Base-by-base conservation (phyloP, 2,113 vertebrate species). In the Diadophis punctatus region DNA sequence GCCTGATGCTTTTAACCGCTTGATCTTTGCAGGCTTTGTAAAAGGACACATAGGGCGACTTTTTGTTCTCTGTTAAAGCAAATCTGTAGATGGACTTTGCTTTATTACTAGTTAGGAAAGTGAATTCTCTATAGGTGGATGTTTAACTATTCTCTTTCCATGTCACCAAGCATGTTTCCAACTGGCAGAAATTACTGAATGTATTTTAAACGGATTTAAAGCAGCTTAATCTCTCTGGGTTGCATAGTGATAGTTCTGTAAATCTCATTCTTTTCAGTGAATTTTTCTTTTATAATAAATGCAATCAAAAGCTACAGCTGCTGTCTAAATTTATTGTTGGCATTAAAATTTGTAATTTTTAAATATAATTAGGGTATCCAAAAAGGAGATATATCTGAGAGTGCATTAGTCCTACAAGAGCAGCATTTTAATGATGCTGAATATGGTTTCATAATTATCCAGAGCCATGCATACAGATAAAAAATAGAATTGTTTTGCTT, bases 401-500 rank as follows among this genome's bases (percentile, higher is more conserved):
- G 11, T 52, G 52, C 46, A 87, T 22, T 60, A 86, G 58, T 51
- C 3, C 30, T 52, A 74, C n/a, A 88, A 74, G 53, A 23, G 23
- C 51, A 88, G 25, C 12, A 80, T 92, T 88, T 43, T 80, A 92
- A 74, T 30, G 18, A 92, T n/a, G 30, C 6, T 46, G 86, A 80
- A 88, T 88, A 74, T 74, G 60, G 22, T 88, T 92, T 55, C 25
- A 74, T 92, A 80, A 88, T 87, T 88, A 92, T 92, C 34, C 60
- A 92, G 51, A 39, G 39, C 3, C 51, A 55, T 80, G 60, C 27
- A 80, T 88, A 14, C 34, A 80, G 87, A 53, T 89, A 55, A 88
- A 88, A 87, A 43, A 55, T 23, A 27, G 49, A 80, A 68, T 34
- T 18, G 3, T n/a, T 88, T 88, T 86, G 43, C 30, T 91, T 6